These are phyloP conservation scores for Apogon talboti DNA, from an alignment of 2,797 vertebrate species.

Conservation along the genomic window DNA sequence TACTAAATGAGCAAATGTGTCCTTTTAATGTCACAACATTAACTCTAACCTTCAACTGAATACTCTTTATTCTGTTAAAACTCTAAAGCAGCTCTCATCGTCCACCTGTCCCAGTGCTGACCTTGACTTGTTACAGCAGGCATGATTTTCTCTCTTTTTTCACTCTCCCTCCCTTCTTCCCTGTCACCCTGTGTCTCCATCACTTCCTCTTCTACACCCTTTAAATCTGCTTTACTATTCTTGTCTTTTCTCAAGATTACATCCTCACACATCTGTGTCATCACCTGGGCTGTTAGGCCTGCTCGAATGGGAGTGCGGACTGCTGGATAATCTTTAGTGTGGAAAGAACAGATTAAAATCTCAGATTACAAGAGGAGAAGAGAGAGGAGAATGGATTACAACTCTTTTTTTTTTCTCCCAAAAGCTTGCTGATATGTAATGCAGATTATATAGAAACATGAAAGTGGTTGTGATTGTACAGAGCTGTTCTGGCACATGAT, in stretches of 20 bases:
- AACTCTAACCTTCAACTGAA: slow-evolving; percentile 36
- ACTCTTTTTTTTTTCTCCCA: slow-evolving; percentile 29
- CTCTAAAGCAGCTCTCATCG: slow-evolving; percentile 22
- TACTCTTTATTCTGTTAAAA: slow-evolving; percentile 20
- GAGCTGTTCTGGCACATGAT: not conserved
- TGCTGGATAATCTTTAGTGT: slow-evolving; percentile 67
- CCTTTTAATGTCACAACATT: slow-evolving; percentile 8
- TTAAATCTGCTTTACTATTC: slow-evolving; percentile 20
- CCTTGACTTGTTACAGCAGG: slow-evolving; percentile 4
- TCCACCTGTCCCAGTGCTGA: slow-evolving; percentile 49
- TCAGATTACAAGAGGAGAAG: slow-evolving; percentile 67
- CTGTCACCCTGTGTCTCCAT: slow-evolving; percentile 31
- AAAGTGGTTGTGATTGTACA: not conserved
- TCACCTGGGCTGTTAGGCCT: slow-evolving; percentile 18
- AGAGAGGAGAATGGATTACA: slow-evolving; percentile 61
- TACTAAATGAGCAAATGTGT: slow-evolving; percentile 18
- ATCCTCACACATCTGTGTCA: slow-evolving; percentile 31
- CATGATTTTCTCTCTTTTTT: not conserved
- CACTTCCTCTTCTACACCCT: slow-evolving; percentile 5
- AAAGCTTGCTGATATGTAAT: slow-evolving; percentile 27
- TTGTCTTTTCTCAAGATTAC: slow-evolving; percentile 32
- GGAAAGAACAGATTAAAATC: slow-evolving; percentile 69
- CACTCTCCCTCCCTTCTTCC: not conserved
- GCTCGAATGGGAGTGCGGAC: slow-evolving; percentile 8
- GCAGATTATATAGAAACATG: slow-evolving; percentile 15